Percentiles rank a stretch among this genome's conserved stretches.
phyloP scores from a whole-genome alignment of 2,888 invertebrate species.

The Tigriopus californicus region DNA sequence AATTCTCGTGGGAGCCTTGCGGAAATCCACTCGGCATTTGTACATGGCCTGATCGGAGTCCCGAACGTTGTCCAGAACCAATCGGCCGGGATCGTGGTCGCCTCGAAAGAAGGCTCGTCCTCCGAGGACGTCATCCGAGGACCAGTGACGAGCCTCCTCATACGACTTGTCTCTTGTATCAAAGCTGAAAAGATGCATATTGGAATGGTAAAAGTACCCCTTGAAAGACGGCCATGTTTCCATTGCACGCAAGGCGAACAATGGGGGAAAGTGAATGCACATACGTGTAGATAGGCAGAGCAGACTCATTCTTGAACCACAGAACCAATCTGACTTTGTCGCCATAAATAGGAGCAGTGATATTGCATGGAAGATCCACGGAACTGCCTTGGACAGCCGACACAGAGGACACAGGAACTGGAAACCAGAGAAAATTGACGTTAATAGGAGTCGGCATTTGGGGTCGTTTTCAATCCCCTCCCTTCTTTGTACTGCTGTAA shows the following conservation, averaged over 20 bases:
- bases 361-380: conserved; percentile 12
- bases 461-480: no score
- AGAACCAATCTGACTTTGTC: conserved; percentile 7
- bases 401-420: conserved; percentile 7
- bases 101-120: conserved; percentile 12
- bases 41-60: conserved; percentile 6
- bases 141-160: conserved; percentile 11
- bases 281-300: conserved; percentile 11
- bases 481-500: no score
- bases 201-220: no score
- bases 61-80: conserved; percentile 11
- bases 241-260: no score
- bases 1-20: conserved; percentile 9
- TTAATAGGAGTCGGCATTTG: no score
- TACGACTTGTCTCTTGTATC: conserved; percentile 6
- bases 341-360: background rate
- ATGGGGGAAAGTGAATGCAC: background rate
- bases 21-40: conserved; percentile 14
- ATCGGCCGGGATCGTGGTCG: background rate
- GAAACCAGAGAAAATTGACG: background rate
- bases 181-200: background rate
- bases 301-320: conserved; percentile 6
- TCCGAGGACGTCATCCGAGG: conserved; percentile 1
- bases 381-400: conserved; percentile 10
- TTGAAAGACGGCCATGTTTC: no score